Base-by-base conservation (phyloP, 2,888 invertebrate genomes). In the Sinohyriopsis cumingii region DNA sequence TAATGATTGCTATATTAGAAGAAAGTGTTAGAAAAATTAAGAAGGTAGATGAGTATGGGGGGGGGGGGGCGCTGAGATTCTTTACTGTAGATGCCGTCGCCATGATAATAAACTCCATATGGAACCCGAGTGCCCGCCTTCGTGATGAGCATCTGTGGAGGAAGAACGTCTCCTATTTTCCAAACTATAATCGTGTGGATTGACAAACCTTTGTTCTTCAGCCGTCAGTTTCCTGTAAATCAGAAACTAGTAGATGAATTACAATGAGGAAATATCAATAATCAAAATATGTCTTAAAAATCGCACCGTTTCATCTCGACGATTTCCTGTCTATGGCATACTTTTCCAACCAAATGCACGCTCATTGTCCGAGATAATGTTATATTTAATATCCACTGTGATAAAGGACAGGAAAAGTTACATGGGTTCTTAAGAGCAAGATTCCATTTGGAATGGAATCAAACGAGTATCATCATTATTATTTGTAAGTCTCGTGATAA, bases 101-200 rank as follows among this genome's bases (percentile, higher is more conserved):
- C 64, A 64, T 19, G 76, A 77, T 20, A 83, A 73, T 15, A 84
- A 69, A 69, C 84, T 84, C 53, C 81, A 77, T n/a, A 82, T 59
- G 9, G 84, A 84, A 12, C 82, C 83, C 4, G 71, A 70, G 45
- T 71, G 66, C 24, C 65, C 66, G 7, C 73, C 68, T 19, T 55
- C 9, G 63, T 69, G 15, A 70, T 64, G 2, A 66, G 63, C 53
- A 71, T 55, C 15, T 55, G 25, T 28, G 71, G 57, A 5, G 60
- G 60, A 12, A 68, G 65, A 15, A 55, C 19, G 20, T 33, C 22
- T 7, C 45, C 45, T 45, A 12, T 45, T 45, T 12, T 45, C 45
- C 45, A 12, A 45, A 45, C 3, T 9, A 45, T 45, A 45, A 45
- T 72, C 71, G 18, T 61, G 65, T 1, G 59, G 71, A 54, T 57